phyloP scores from a whole-genome alignment of 2,888 invertebrate species.

The Steinernema hermaphroditum region DNA sequence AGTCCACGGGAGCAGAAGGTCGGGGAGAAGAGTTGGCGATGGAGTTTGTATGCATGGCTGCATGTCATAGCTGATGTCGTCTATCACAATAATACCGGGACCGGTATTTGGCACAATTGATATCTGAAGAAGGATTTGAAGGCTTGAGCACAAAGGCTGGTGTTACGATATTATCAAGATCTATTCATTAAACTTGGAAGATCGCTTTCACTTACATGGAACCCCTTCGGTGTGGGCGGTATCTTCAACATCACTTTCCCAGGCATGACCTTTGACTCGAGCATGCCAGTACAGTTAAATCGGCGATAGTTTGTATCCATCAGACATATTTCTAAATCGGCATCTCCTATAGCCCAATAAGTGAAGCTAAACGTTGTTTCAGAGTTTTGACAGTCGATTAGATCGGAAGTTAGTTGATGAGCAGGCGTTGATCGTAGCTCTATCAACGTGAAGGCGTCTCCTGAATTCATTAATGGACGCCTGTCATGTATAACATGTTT shows the following conservation, averaged over 20 bases:
- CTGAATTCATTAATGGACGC: slow-evolving; percentile 36
- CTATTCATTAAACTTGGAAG: slow-evolving; percentile 16
- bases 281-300: slow-evolving; percentile 64
- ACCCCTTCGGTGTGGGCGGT: slow-evolving; percentile 57
- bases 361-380: slow-evolving; percentile 58
- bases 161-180: no score
- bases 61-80: slow-evolving; percentile 62
- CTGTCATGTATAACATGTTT: not conserved
- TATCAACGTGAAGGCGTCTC: slow-evolving; percentile 60
- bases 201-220: slow-evolving; percentile 46
- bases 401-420: slow-evolving; percentile 54
- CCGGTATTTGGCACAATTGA: slow-evolving; percentile 53
- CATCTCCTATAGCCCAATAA: slow-evolving; percentile 62
- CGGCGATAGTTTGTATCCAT: slow-evolving; percentile 48
- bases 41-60: slow-evolving; percentile 45
- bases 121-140: slow-evolving; percentile 47
- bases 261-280: slow-evolving; percentile 60
- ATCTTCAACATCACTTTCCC: slow-evolving; percentile 64
- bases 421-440: slow-evolving; percentile 57
- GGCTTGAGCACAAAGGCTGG: not conserved
- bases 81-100: slow-evolving; percentile 58
- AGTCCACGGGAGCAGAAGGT: slow-evolving; percentile 15
- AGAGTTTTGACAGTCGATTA: slow-evolving; percentile 54
- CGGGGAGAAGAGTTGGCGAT: not conserved
- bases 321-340: slow-evolving; percentile 63